Percentiles rank a stretch among this genome's conserved stretches.
Conservation (phyloP, 2,888 invertebrate species). For the Cancer borealis region DNA sequence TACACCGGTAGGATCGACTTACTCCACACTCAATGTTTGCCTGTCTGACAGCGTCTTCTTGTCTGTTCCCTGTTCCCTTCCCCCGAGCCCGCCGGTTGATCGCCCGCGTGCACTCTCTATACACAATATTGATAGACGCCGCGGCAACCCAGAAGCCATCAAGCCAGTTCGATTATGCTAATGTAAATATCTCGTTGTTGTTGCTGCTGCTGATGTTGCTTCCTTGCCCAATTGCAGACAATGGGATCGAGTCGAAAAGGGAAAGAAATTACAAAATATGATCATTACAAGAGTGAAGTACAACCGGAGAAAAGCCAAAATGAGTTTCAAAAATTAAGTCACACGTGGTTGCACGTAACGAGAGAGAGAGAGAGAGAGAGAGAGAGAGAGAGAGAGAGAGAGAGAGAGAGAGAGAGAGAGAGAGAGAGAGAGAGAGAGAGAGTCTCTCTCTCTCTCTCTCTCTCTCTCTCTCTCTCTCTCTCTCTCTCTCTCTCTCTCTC, state of each 20-base stretch:
- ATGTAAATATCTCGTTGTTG: neutral
- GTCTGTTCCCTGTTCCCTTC: neutral
- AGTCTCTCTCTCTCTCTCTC: neutral
- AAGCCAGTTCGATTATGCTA: neutral
- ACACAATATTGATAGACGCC: neutral
- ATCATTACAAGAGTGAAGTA: neutral
- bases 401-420: slow-evolving; percentile 32
- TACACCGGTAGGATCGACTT: neutral
- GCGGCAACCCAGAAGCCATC: neutral
- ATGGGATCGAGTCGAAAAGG: neutral
- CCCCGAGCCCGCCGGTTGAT: neutral
- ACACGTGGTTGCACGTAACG: neutral
- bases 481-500: too few species aligned
- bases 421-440: neutral
- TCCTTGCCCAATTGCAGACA: neutral
- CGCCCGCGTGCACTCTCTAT: neutral
- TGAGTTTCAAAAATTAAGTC: neutral
- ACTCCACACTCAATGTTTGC: neutral
- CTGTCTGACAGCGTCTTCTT: neutral
- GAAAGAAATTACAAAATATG: neutral
- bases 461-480: too few species aligned
- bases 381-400: slow-evolving; percentile 32
- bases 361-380: neutral
- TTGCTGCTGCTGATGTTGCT: neutral
- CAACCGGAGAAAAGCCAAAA: neutral